phyloP scores from a whole-genome alignment of 1,140 invertebrate species.

The Tetramorium simillimum region DNA sequence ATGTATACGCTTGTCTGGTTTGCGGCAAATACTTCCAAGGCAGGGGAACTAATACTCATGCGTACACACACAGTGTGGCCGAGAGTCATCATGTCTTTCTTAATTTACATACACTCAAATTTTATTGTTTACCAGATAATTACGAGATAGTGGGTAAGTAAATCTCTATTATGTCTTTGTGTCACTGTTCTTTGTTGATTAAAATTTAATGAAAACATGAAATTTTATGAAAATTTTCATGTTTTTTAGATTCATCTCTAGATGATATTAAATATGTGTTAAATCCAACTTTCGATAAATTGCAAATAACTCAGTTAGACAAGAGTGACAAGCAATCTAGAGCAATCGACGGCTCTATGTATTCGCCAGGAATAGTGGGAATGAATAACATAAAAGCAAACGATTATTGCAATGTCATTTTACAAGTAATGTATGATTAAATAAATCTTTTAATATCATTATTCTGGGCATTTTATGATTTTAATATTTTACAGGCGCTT shows the following conservation, averaged over 20 bases:
- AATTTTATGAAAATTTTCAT: too few species aligned
- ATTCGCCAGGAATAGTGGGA: slow-evolving; percentile 98
- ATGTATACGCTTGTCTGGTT: slow-evolving; percentile 99
- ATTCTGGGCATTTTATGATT: neutral
- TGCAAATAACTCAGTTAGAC: slow-evolving; percentile 94
- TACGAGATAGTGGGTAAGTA: slow-evolving; percentile 98
- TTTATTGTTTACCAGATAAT: slow-evolving; percentile 99
- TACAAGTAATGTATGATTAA: slow-evolving; percentile 89
- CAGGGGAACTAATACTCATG: slow-evolving; percentile 98
- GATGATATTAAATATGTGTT: slow-evolving; percentile 99
- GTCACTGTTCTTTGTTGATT: neutral
- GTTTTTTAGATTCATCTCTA: slow-evolving; percentile 94
- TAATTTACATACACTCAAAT: slow-evolving; percentile 98
- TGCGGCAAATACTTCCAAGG: slow-evolving; percentile 99
- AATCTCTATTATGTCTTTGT: neutral
- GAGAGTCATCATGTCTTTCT: slow-evolving; percentile 99
- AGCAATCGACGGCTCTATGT: slow-evolving; percentile 98
- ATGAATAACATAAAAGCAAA: slow-evolving; percentile 99
- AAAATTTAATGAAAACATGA: too few species aligned
- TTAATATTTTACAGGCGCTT: slow-evolving; percentile 89
- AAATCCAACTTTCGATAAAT: slow-evolving; percentile 97
- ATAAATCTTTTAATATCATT: neutral
- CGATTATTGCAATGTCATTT: slow-evolving; percentile 99
- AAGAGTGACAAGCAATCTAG: slow-evolving; percentile 94
- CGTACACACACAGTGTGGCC: slow-evolving; percentile 99